A percentile compares a stretch with the other conserved stretches of the same genome.
These are phyloP conservation scores for Dolichotis patagonum DNA, from an alignment of 2,113 vertebrate genomes.

Conservation along the genomic window DNA sequence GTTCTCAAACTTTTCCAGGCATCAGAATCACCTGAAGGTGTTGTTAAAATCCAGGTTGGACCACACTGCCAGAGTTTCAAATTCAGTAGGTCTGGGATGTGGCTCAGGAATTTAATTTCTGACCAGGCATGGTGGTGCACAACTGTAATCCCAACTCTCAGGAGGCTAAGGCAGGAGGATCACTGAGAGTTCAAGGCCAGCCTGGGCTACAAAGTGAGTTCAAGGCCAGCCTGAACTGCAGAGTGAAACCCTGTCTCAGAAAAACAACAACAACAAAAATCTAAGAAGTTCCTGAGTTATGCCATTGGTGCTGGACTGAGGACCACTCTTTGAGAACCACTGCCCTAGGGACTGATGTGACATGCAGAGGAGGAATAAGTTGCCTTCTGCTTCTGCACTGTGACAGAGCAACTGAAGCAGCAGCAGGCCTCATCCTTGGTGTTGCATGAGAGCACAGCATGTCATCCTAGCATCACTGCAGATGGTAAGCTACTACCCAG, in stretches of 20 bases:
- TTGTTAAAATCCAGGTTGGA: background rate
- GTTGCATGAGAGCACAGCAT: conserved; percentile 10
- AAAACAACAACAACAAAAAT: background rate
- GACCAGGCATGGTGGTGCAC: background rate
- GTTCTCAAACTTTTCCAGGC: background rate
- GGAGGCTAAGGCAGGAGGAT: background rate
- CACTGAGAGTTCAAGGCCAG: background rate
- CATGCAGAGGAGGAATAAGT: background rate
- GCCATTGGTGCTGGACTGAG: background rate
- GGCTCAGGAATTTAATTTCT: background rate
- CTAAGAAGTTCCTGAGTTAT: background rate
- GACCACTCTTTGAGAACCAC: background rate
- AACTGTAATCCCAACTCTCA: background rate
- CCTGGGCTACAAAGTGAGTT: background rate
- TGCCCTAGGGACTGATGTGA: background rate
- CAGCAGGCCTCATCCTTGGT: conserved; percentile 54
- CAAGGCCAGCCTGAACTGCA: background rate
- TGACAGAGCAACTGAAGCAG: conserved; percentile 82
- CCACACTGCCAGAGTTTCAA: background rate
- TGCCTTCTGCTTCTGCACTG: conserved; percentile 66
- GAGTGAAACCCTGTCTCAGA: background rate
- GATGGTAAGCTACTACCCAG: conserved; percentile 68
- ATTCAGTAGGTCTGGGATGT: background rate
- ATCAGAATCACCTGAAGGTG: background rate
- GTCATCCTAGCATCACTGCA: background rate